phyloP scores from a whole-genome alignment of 2,888 invertebrate genomes.

The Zygogramma bicolorata region DNA sequence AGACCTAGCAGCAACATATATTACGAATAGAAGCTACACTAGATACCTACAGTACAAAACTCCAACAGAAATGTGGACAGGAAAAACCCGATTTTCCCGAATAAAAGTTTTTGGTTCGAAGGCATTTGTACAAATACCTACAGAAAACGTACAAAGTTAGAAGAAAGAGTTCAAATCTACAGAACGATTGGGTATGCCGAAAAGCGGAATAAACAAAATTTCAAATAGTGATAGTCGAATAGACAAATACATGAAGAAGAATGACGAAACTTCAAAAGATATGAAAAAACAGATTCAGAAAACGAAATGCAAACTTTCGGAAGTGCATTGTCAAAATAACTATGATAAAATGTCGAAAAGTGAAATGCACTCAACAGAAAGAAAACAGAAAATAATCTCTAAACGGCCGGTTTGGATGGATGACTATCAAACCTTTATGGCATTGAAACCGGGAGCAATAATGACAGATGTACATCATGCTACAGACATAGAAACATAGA shows the following conservation, averaged over 20 bases:
- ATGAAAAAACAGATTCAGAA: neutral
- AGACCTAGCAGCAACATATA: neutral
- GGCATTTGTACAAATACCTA: neutral
- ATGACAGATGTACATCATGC: neutral
- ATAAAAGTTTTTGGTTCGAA: neutral
- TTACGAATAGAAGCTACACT: neutral
- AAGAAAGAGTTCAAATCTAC: neutral
- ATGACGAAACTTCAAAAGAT: neutral
- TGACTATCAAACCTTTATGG: neutral
- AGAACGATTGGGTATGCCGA: neutral
- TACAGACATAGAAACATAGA: neutral
- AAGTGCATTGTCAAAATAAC: neutral
- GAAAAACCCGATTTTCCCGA: neutral
- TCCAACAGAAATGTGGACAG: neutral
- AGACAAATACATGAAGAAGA: neutral
- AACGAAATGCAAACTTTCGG: neutral
- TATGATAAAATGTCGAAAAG: neutral
- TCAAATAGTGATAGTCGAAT: neutral
- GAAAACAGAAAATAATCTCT: neutral
- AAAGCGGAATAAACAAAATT: neutral
- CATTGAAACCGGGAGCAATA: neutral
- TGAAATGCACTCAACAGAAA: neutral
- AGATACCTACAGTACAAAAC: neutral
- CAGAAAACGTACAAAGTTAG: neutral
- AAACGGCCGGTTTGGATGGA: neutral